Conservation (phyloP, 2,888 invertebrate species). For the Limenitis arthemis region DNA sequence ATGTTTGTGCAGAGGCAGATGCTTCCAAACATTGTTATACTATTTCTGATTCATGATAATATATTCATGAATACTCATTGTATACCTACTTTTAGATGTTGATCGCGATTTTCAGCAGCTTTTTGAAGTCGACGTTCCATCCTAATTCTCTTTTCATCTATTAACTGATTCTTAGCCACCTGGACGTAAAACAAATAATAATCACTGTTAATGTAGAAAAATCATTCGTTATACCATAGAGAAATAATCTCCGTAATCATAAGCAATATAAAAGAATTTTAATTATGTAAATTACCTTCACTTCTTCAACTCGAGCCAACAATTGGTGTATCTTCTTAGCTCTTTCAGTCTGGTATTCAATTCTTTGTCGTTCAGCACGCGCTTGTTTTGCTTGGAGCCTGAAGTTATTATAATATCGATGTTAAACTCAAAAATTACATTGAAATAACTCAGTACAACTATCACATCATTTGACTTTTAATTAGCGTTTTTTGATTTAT, state of each 20-base stretch:
- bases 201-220: not conserved
- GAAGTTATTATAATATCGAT: not conserved
- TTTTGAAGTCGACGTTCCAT: constrained; percentile 85
- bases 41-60: not conserved
- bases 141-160: constrained; percentile 83
- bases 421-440: too few relatives aligned
- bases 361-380: constrained; percentile 89
- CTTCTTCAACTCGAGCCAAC: constrained; percentile 88
- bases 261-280: too few relatives aligned
- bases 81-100: constrained; percentile 73
- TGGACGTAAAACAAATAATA: constrained; percentile 29
- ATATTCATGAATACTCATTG: not conserved
- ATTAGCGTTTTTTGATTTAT: too few relatives aligned
- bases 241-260: too few relatives aligned
- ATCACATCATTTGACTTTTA: too few relatives aligned
- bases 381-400: constrained; percentile 91
- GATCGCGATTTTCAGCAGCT: constrained; percentile 92
- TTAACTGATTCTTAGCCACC: constrained; percentile 87
- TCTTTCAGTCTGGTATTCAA: constrained; percentile 86
- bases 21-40: not conserved
- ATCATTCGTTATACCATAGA: too few relatives aligned
- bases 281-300: constrained; percentile 59
- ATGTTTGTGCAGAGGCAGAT: too few relatives aligned
- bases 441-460: too few relatives aligned
- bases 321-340: constrained; percentile 89